Evolutionary conservation across 2,888 invertebrate genomes (phyloP).

Genomic region (Xanthia icteritia): DNA sequence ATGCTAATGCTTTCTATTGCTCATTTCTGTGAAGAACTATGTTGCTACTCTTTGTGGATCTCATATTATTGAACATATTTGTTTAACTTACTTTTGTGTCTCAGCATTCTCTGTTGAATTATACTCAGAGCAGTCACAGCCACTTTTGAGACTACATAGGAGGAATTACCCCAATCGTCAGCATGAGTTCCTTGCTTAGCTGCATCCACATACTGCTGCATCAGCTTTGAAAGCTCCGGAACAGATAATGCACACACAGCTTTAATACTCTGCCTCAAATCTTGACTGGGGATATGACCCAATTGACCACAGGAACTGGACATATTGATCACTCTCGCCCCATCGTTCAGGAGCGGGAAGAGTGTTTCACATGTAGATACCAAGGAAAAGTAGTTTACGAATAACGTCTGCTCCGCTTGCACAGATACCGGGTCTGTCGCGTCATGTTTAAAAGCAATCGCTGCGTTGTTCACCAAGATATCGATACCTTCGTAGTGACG

Average conservation of each 20-base stretch:
- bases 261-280: slow-evolving; percentile 87
- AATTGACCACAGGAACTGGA: slow-evolving; percentile 92
- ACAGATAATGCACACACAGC: slow-evolving; percentile 88
- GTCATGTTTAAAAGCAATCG: slow-evolving; percentile 91
- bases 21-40: neutral
- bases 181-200: slow-evolving; percentile 82
- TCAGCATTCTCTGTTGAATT: slow-evolving; percentile 90
- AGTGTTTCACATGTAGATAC: slow-evolving; percentile 91
- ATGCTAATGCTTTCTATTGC: neutral
- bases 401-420: slow-evolving; percentile 93
- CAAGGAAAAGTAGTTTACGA: slow-evolving; percentile 93
- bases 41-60: too few species aligned
- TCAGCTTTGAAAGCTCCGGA: slow-evolving; percentile 90
- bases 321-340: slow-evolving; percentile 93
- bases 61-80: neutral
- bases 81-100: slow-evolving; percentile 6
- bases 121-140: slow-evolving; percentile 92
- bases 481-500: slow-evolving; percentile 92
- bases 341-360: slow-evolving; percentile 92
- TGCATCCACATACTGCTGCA: slow-evolving; percentile 92
- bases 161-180: slow-evolving; percentile 90
- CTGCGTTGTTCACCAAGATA: slow-evolving; percentile 94
- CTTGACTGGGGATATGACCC: slow-evolving; percentile 88
- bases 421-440: slow-evolving; percentile 91
- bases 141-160: slow-evolving; percentile 94